Conservation (phyloP, 2,888 invertebrate species). For the Scaeva pyrastri region DNA sequence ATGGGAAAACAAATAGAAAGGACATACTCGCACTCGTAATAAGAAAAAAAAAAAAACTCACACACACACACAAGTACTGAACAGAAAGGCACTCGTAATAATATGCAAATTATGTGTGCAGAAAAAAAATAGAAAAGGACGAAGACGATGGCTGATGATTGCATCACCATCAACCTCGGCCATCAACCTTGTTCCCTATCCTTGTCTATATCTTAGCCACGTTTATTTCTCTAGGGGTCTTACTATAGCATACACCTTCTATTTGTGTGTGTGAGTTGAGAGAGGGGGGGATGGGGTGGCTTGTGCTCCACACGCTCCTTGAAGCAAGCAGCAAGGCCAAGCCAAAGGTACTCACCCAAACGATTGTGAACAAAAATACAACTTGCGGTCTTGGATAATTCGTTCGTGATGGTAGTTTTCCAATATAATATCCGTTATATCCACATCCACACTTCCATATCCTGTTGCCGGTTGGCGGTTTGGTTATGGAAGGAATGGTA, state of each 20-base stretch:
- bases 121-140: constrained; percentile 22
- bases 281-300: constrained; percentile 6
- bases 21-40: too few relatives aligned
- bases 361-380: constrained; percentile 45
- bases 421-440: constrained; percentile 71
- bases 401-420: constrained; percentile 68
- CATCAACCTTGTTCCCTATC: constrained; percentile 52
- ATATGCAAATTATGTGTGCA: constrained; percentile 70
- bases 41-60: constrained; percentile 27
- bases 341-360: constrained; percentile 25
- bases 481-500: too few relatives aligned
- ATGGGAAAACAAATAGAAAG: constrained; percentile 5
- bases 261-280: not conserved
- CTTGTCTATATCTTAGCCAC: not conserved
- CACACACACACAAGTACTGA: not conserved
- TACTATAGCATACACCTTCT: not conserved
- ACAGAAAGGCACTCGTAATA: constrained; percentile 53
- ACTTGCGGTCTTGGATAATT: constrained; percentile 66
- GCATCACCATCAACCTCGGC: constrained; percentile 30
- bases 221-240: constrained; percentile 38
- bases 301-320: constrained; percentile 25
- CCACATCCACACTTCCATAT: constrained; percentile 45
- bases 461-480: not conserved
- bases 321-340: not conserved
- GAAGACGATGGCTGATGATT: constrained; percentile 43